Evolutionary conservation across 2,888 invertebrate species (phyloP).

Genomic region (Caenorhabditis sp.): DNA sequence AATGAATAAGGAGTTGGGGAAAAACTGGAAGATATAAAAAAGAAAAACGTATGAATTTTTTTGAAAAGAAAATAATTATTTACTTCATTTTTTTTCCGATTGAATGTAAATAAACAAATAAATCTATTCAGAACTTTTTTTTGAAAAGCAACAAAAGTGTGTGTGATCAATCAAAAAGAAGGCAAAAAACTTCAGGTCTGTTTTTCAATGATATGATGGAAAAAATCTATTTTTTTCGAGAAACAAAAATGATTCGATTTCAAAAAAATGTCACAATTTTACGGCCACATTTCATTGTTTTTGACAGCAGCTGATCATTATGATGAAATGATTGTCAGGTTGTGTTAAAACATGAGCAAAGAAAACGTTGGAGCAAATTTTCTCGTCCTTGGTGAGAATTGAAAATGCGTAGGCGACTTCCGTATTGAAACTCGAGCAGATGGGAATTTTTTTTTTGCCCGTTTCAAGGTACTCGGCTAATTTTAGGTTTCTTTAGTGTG

Average conservation of each 20-base stretch:
- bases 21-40: neutral
- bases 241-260: neutral
- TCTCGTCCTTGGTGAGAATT: neutral
- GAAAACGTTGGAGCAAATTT: neutral
- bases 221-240: neutral
- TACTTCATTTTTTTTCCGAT: conserved; percentile 11
- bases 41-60: no score
- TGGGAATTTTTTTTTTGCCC: no score
- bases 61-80: conserved; percentile 12
- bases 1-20: no score
- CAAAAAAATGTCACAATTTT: neutral
- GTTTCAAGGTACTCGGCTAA: no score
- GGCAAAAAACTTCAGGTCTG: neutral
- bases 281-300: neutral
- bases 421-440: no score
- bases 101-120: neutral
- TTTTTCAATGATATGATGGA: neutral
- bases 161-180: conserved; percentile 9
- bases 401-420: neutral
- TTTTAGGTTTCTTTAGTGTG: no score
- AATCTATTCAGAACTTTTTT: neutral
- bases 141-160: conserved; percentile 1
- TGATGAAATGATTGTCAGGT: conserved; percentile 1
- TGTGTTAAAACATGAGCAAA: neutral
- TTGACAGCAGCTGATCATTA: neutral